Evolutionary conservation across 2,888 invertebrate genomes (phyloP).

Genomic region (Eristalinus sepulchralis): DNA sequence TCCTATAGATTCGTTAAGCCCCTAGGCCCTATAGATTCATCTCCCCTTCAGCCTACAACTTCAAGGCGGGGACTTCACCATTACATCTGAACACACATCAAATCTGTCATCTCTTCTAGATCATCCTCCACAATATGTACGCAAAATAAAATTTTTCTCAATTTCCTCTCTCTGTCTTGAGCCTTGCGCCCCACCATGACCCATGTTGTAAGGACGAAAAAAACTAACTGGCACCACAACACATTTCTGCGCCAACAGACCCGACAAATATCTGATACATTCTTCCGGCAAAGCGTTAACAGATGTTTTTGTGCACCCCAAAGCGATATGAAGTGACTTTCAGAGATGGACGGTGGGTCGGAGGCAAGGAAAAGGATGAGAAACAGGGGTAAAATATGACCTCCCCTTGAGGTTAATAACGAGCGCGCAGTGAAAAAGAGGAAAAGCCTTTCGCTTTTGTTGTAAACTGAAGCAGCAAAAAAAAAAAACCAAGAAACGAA

Average conservation of each 20-base stretch:
- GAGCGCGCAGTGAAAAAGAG: slow-evolving; percentile 1
- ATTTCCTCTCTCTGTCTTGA: too few relatives aligned
- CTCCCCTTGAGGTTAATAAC: slow-evolving; percentile 62
- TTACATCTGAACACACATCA: too few relatives aligned
- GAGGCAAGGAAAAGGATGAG: neutral
- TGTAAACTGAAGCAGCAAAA: too few relatives aligned
- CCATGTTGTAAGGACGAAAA: neutral
- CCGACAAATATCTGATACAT: slow-evolving; percentile 19
- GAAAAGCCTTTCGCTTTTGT: slow-evolving; percentile 12
- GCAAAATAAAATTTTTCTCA: too few relatives aligned
- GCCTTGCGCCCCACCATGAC: too few relatives aligned
- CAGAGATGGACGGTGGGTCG: neutral
- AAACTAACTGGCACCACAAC: neutral
- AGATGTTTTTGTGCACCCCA: slow-evolving; percentile 30
- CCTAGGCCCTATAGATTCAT: too few relatives aligned
- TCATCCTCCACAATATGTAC: too few relatives aligned
- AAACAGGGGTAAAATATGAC: too few relatives aligned
- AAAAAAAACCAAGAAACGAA: neutral
- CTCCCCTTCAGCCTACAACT: too few relatives aligned
- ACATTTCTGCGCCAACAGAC: neutral
- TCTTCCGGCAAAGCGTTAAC: slow-evolving; percentile 30
- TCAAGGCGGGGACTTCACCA: too few relatives aligned
- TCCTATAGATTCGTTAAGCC: too few relatives aligned
- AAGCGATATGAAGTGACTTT: neutral
- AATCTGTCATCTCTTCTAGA: too few relatives aligned